Evolutionary conservation across 1,140 invertebrate species (phyloP).

Genomic region (Penaeus japonicus): DNA sequence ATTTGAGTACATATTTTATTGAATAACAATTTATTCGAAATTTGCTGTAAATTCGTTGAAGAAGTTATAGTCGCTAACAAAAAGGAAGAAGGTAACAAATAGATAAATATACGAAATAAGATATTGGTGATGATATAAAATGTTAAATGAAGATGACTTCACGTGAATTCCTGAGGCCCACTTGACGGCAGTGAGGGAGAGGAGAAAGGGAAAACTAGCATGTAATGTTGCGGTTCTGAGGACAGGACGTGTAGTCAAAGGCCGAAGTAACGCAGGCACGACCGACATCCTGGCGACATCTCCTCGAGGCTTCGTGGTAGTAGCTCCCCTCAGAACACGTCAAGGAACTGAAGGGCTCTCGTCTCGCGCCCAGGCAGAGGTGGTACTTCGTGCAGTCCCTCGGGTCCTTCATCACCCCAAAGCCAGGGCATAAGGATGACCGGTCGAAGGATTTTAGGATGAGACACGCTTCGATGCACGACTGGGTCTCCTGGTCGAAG

Average conservation of each 20-base stretch:
- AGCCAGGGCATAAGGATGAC: background rate
- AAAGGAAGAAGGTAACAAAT: no score
- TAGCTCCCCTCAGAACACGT: background rate
- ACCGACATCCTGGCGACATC: background rate
- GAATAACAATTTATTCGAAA: no score
- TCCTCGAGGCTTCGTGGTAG: background rate
- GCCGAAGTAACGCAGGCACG: background rate
- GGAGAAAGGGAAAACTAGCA: background rate
- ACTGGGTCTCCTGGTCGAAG: background rate
- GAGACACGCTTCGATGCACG: background rate
- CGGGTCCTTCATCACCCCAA: background rate
- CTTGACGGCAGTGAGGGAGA: background rate
- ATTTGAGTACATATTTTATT: no score
- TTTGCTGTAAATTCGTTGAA: no score
- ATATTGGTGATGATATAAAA: background rate
- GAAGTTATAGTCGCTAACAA: no score
- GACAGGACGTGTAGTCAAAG: slow-evolving; percentile 22
- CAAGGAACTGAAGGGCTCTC: background rate
- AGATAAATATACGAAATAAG: background rate
- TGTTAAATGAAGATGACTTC: background rate
- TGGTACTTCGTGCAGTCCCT: slow-evolving; percentile 17
- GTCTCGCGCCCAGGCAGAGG: background rate
- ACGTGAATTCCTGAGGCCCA: no score
- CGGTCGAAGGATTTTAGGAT: background rate
- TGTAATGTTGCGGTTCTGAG: background rate